These are phyloP conservation scores for Harpagus bidentatus DNA, from an alignment of 2,113 vertebrate species.

Conservation along the genomic window DNA sequence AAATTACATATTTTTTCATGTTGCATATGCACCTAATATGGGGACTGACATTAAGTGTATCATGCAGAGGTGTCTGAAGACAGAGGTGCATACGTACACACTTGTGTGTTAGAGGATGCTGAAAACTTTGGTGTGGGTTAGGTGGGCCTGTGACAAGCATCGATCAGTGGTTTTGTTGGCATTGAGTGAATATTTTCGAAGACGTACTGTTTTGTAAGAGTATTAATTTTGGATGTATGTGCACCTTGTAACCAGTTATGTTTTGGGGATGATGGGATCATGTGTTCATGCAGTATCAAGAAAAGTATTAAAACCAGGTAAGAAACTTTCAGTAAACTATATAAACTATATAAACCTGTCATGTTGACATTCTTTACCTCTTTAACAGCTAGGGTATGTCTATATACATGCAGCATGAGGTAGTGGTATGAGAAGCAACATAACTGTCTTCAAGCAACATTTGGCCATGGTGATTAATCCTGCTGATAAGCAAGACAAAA, in stretches of 20 bases:
- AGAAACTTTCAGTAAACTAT: background rate
- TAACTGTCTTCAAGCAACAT: background rate
- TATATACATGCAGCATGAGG: background rate
- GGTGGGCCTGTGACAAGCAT: background rate
- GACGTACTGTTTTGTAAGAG: background rate
- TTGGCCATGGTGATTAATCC: conserved; percentile 12
- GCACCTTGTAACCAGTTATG: background rate
- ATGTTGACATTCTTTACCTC: background rate
- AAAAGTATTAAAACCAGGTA: background rate
- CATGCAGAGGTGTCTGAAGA: background rate
- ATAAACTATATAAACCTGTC: background rate
- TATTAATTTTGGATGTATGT: background rate
- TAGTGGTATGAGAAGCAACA: background rate
- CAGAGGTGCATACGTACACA: background rate
- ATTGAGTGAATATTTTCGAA: accelerated
- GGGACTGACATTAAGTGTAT: background rate
- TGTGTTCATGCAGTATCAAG: background rate
- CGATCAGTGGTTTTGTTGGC: background rate
- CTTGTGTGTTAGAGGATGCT: background rate
- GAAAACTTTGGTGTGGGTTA: background rate
- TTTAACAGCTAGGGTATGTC: background rate
- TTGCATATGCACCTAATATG: background rate
- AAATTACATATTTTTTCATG: background rate
- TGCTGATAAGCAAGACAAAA: conserved; percentile 9
- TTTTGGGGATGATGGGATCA: background rate